A percentile compares a stretch with the other conserved stretches of the same genome.
phyloP scores from a whole-genome alignment of 2,113 vertebrate species.

The Phoenicopterus ruber region DNA sequence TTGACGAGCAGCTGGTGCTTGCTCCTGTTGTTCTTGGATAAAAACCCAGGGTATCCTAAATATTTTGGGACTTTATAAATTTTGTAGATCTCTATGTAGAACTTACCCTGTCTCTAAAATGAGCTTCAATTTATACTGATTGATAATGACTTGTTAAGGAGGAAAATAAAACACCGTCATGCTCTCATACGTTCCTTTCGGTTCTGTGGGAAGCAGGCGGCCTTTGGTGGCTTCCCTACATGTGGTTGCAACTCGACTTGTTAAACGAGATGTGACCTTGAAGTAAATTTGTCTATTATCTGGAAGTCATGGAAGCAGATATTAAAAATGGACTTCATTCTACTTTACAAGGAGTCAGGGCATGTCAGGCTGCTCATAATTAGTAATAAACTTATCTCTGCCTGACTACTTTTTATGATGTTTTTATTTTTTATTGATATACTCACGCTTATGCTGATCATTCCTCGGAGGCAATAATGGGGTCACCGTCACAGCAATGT shows the following conservation, averaged over 20 bases:
- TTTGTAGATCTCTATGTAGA: neutral
- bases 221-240: neutral
- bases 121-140: neutral
- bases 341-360: slow-evolving; percentile 63
- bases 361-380: slow-evolving; percentile 58
- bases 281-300: slow-evolving; percentile 77
- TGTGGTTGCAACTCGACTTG: slow-evolving; percentile 66
- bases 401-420: slow-evolving; percentile 54
- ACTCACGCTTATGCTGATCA: neutral
- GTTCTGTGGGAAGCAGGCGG: neutral
- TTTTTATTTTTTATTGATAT: slow-evolving; percentile 66
- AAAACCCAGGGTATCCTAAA: neutral
- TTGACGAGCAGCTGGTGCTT: neutral
- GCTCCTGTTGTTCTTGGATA: neutral
- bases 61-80: neutral
- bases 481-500: neutral
- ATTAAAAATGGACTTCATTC: slow-evolving; percentile 81
- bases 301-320: slow-evolving; percentile 72
- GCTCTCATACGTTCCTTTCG: rapidly evolving
- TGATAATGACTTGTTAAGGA: neutral
- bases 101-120: neutral
- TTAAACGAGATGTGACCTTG: slow-evolving; percentile 80
- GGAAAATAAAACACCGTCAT: neutral
- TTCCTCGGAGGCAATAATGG: neutral
- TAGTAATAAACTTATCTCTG: slow-evolving; percentile 65